Evolutionary conservation across 2,888 invertebrate species (phyloP).

Genomic region (Tricholauxania praeusta): DNA sequence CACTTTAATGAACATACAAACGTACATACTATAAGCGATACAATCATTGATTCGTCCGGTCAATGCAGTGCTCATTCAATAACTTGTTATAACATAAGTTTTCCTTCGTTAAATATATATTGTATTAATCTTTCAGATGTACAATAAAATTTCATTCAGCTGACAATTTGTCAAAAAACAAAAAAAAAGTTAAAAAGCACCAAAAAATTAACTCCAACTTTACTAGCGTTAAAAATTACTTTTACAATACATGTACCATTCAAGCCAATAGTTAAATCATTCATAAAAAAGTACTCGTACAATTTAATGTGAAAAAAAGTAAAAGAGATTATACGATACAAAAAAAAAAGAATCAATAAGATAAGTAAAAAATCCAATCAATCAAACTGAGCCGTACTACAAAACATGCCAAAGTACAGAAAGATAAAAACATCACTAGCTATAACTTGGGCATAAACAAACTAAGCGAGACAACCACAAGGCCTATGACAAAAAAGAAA

Average conservation of each 20-base stretch:
- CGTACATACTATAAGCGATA: no score
- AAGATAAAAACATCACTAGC: slow-evolving; percentile 23
- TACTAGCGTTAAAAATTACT: slow-evolving; percentile 31
- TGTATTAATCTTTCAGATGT: no score
- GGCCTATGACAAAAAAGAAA: slow-evolving; percentile 1
- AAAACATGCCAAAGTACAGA: slow-evolving; percentile 26
- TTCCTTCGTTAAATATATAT: no score
- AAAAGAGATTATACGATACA: not conserved
- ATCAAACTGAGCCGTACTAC: slow-evolving; percentile 57
- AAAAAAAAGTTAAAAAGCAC: slow-evolving; percentile 28
- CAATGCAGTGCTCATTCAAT: no score
- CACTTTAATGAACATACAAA: no score
- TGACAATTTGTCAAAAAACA: not conserved
- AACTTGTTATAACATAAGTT: no score
- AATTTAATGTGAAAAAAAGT: not conserved
- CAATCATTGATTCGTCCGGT: no score
- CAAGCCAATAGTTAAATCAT: not conserved
- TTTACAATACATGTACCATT: slow-evolving; percentile 16
- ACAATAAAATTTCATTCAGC: no score
- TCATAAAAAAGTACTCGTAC: not conserved
- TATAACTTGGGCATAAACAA: slow-evolving; percentile 12
- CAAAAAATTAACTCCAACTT: slow-evolving; percentile 16
- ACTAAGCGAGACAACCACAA: slow-evolving; percentile 19
- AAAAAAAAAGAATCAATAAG: slow-evolving; percentile 60
- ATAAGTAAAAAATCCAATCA: slow-evolving; percentile 66